Evolutionary conservation across 2,113 vertebrate species (phyloP).

Genomic region (Entelurus aequoreus): DNA sequence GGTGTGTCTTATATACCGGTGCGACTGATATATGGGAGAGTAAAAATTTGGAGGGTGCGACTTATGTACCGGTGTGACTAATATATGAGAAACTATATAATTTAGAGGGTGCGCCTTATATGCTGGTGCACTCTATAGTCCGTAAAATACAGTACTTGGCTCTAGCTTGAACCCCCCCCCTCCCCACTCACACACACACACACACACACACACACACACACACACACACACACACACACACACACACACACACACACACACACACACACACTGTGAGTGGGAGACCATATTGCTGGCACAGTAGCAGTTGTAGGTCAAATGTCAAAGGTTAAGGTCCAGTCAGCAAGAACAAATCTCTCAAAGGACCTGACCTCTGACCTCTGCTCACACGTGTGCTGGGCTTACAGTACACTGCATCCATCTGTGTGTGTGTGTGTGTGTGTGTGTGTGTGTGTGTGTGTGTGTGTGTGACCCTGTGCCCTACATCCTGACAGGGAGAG

Average conservation of each 20-base stretch:
- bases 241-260: neutral
- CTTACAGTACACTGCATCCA: neutral
- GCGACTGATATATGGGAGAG: too few relatives aligned
- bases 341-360: conserved; percentile 42
- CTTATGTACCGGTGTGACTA: too few relatives aligned
- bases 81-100: too few relatives aligned
- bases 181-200: too few relatives aligned
- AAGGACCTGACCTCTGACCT: conserved; percentile 26
- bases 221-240: neutral
- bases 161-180: too few relatives aligned
- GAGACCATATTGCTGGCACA: conserved; percentile 47
- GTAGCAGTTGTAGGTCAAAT: conserved; percentile 46
- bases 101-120: too few relatives aligned
- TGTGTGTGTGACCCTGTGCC: conserved; percentile 41
- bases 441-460: conserved; percentile 1
- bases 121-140: too few relatives aligned
- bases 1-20: too few relatives aligned
- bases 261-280: neutral
- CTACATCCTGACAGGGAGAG: conserved; percentile 55
- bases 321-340: conserved; percentile 56
- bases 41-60: too few relatives aligned
- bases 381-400: too few relatives aligned
- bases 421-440: conserved; percentile 1
- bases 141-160: too few relatives aligned
- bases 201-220: neutral